Conservation (phyloP, 2,113 vertebrate genomes). For the Pedionomus torquatus region DNA sequence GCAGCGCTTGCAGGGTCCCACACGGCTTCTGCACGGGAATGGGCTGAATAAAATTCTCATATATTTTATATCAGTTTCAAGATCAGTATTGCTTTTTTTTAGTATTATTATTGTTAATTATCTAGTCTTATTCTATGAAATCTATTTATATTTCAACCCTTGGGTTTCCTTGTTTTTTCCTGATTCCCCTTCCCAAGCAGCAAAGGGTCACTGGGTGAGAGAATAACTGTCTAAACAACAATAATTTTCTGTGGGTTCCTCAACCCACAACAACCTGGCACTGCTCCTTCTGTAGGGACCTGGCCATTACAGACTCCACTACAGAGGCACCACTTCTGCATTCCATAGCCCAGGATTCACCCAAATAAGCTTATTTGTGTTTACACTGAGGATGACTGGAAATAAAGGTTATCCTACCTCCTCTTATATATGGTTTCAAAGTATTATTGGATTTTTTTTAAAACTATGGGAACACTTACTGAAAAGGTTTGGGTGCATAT, state of each 20-base stretch:
- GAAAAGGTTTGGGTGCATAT: not conserved
- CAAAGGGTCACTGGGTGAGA: not conserved
- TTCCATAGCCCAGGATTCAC: fast-evolving
- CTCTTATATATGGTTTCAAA: not conserved
- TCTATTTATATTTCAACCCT: not conserved
- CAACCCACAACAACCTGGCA: not conserved
- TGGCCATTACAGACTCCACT: not conserved
- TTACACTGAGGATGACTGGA: not conserved
- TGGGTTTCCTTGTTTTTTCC: not conserved
- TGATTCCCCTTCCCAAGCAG: not conserved
- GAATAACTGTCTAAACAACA: not conserved
- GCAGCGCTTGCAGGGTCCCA: not conserved
- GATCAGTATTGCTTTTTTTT: not conserved
- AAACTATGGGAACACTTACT: not conserved
- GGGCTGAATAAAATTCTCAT: too few species aligned
- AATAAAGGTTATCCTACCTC: not conserved
- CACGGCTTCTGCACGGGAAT: not conserved
- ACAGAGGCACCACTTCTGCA: not conserved
- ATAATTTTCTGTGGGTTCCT: not conserved
- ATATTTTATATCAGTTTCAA: not conserved
- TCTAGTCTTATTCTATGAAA: not conserved
- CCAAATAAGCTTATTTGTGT: not conserved
- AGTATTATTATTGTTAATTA: not conserved
- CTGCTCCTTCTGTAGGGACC: not conserved
- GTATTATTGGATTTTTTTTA: fast-evolving